Conservation (phyloP, 2,113 vertebrate genomes). For the Hemibagrus wyckioides region DNA sequence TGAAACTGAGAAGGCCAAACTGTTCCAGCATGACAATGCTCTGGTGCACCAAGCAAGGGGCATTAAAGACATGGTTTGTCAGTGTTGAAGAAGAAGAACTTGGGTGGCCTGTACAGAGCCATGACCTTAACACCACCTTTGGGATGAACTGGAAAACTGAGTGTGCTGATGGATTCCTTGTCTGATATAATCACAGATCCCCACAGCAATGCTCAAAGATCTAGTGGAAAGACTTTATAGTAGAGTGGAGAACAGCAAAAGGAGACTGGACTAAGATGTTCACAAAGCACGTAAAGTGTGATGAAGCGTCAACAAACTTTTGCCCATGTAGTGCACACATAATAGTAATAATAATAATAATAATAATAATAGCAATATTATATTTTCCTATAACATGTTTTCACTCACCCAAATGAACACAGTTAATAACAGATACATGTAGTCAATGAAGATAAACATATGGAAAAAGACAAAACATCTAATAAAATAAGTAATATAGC, state of each 20-base stretch:
- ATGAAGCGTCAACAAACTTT: not conserved
- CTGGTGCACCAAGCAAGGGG: not conserved
- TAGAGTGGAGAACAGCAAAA: not conserved
- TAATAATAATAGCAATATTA: too few species aligned
- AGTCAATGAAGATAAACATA: not conserved
- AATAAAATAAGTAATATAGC: not conserved
- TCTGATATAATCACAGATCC: not conserved
- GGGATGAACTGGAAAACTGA: not conserved
- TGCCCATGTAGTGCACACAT: not conserved
- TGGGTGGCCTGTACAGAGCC: not conserved
- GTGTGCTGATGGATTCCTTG: not conserved
- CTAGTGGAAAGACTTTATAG: not conserved
- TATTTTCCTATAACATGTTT: not conserved
- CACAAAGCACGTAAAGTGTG: not conserved
- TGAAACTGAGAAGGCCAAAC: not conserved
- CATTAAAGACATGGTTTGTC: not conserved
- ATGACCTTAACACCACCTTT: not conserved
- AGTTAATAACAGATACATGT: not conserved
- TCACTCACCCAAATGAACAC: not conserved
- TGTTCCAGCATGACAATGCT: not conserved
- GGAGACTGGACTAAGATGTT: not conserved
- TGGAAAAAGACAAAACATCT: not conserved
- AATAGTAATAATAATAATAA: not conserved
- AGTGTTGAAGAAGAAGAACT: not conserved
- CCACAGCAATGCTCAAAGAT: not conserved